Evolutionary conservation across 2,113 vertebrate species (phyloP).

Genomic region (Octodon degus): DNA sequence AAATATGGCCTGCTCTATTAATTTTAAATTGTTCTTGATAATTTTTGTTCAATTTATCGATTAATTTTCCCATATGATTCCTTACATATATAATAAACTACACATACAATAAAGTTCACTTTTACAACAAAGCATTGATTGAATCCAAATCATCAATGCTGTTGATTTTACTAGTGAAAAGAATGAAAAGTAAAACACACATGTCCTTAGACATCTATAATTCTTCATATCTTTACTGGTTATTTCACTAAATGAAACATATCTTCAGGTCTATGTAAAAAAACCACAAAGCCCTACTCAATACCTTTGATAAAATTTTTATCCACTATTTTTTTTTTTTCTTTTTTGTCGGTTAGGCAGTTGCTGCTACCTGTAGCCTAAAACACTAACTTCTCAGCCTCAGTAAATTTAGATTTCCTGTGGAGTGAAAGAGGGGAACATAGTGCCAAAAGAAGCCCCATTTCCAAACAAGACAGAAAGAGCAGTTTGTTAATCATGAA

Average conservation of each 20-base stretch:
- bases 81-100: slow-evolving; percentile 42
- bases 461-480: slow-evolving; percentile 27
- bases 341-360: slow-evolving; percentile 65
- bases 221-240: neutral
- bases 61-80: slow-evolving; percentile 46
- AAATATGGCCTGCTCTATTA: slow-evolving; percentile 77
- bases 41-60: slow-evolving; percentile 75
- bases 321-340: neutral
- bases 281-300: slow-evolving; percentile 12
- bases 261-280: neutral
- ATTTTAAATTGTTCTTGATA: slow-evolving; percentile 82
- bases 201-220: neutral
- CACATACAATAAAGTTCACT: slow-evolving; percentile 61
- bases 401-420: slow-evolving; percentile 81
- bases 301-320: slow-evolving; percentile 50
- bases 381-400: slow-evolving; percentile 70
- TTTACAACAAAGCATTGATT: slow-evolving; percentile 67
- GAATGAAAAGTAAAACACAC: neutral
- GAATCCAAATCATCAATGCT: neutral
- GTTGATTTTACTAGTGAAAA: neutral
- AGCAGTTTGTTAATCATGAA: slow-evolving; percentile 66
- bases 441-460: slow-evolving; percentile 71
- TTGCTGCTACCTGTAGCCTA: slow-evolving; percentile 75
- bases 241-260: neutral
- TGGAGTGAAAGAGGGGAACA: neutral